phyloP scores from a whole-genome alignment of 2,888 invertebrate genomes.

The Protophormia terraenovae region DNA sequence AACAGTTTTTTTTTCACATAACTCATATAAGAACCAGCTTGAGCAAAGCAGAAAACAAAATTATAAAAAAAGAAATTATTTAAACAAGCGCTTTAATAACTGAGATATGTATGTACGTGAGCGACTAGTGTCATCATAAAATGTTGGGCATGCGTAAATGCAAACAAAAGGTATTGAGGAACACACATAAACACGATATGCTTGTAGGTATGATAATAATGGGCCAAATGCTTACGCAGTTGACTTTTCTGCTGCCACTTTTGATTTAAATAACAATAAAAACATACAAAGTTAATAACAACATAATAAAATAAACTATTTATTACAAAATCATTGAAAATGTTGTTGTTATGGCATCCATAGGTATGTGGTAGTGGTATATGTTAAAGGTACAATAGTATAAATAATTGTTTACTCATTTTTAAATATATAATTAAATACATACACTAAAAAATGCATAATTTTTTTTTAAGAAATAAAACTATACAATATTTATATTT shows the following conservation, averaged over 20 bases:
- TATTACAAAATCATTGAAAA: slow-evolving; percentile 30
- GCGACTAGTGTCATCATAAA: neutral
- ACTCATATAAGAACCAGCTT: neutral
- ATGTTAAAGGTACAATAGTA: neutral
- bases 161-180: slow-evolving; percentile 33
- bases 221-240: neutral
- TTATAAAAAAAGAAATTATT: slow-evolving; percentile 21
- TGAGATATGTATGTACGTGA: slow-evolving; percentile 1
- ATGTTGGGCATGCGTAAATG: slow-evolving; percentile 13
- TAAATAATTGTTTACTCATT: too few species aligned
- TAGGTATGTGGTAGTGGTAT: neutral
- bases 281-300: slow-evolving; percentile 1
- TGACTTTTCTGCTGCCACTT: neutral
- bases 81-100: neutral
- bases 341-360: slow-evolving; percentile 5
- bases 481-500: neutral
- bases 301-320: neutral
- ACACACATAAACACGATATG: too few species aligned
- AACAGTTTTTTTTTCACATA: neutral
- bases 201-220: slow-evolving; percentile 20
- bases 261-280: neutral
- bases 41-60: neutral
- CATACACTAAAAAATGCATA: too few species aligned
- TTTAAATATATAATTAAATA: too few species aligned
- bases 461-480: too few species aligned